These are phyloP conservation scores for Phaonia tiefii DNA, from an alignment of 2,888 invertebrate genomes.

Conservation along the genomic window DNA sequence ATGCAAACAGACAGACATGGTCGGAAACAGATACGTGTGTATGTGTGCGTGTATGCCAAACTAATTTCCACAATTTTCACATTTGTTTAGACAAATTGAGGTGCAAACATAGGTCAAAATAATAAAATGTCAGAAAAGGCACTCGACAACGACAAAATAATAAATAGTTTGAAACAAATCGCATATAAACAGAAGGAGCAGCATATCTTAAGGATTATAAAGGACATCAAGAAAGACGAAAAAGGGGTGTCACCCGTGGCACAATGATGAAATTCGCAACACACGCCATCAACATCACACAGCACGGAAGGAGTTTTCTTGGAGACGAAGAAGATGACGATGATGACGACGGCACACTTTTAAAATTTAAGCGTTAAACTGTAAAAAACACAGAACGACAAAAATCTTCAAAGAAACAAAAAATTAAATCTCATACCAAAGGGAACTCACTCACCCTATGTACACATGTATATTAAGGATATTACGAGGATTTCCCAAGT, in stretches of 20 bases:
- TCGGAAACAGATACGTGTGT: background rate
- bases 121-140: slow-evolving; percentile 73
- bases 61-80: slow-evolving; percentile 80
- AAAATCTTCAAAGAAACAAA: slow-evolving; percentile 22
- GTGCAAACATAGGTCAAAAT: slow-evolving; percentile 79
- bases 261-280: too few relatives aligned
- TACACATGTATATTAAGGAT: slow-evolving; percentile 13
- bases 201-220: slow-evolving; percentile 45
- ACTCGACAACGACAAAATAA: slow-evolving; percentile 22
- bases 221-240: background rate
- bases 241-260: slow-evolving; percentile 57
- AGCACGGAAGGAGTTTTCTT: too few relatives aligned
- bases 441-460: background rate
- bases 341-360: slow-evolving; percentile 54
- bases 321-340: slow-evolving; percentile 2
- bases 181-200: slow-evolving; percentile 54
- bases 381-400: slow-evolving; percentile 54
- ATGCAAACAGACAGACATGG: slow-evolving; percentile 14
- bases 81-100: slow-evolving; percentile 80
- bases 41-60: slow-evolving; percentile 57
- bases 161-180: slow-evolving; percentile 42
- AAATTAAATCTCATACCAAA: slow-evolving; percentile 53
- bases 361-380: slow-evolving; percentile 65
- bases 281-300: too few relatives aligned
- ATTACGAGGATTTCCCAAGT: background rate